Evolutionary conservation across 2,113 vertebrate genomes (phyloP).

Genomic region (Colossoma macropomum): DNA sequence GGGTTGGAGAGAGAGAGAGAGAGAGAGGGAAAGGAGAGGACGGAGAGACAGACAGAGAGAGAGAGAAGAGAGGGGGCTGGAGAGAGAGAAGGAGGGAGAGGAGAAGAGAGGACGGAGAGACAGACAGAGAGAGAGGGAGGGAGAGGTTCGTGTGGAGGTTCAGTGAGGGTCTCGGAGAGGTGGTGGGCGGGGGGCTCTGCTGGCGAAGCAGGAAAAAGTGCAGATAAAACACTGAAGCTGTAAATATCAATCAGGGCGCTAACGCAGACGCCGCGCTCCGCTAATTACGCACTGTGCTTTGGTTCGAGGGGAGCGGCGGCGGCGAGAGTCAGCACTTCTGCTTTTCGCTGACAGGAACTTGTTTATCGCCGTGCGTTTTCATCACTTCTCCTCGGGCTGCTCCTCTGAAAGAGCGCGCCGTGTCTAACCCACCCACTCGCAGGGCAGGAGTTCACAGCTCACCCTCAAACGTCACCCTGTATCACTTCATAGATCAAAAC

Average conservation of each 20-base stretch:
- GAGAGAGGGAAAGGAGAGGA: no score
- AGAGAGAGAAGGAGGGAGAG: no score
- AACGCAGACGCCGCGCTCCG: constrained; percentile 3
- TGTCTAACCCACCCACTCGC: not conserved
- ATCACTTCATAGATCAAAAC: no score
- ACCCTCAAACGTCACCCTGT: not conserved
- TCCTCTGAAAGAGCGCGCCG: not conserved
- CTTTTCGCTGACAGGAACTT: constrained; percentile 49
- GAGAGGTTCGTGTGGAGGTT: no score
- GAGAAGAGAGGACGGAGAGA: not conserved
- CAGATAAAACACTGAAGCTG: constrained; percentile 22
- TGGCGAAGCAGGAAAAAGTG: not conserved
- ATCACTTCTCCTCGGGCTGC: not conserved
- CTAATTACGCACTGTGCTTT: constrained; percentile 47
- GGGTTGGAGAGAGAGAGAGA: no score
- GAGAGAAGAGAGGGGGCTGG: no score
- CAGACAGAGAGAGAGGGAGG: not conserved
- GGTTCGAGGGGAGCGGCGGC: constrained; percentile 39
- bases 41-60: no score
- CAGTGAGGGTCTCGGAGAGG: constrained; percentile 3
- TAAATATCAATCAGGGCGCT: constrained; percentile 42
- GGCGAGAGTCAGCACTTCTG: constrained; percentile 42
- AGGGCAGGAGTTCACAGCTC: not conserved
- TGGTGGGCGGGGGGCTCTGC: constrained; percentile 10
- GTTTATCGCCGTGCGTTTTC: constrained; percentile 25